phyloP scores from a whole-genome alignment of 2,888 invertebrate species.

The Melanostoma mellinum region DNA sequence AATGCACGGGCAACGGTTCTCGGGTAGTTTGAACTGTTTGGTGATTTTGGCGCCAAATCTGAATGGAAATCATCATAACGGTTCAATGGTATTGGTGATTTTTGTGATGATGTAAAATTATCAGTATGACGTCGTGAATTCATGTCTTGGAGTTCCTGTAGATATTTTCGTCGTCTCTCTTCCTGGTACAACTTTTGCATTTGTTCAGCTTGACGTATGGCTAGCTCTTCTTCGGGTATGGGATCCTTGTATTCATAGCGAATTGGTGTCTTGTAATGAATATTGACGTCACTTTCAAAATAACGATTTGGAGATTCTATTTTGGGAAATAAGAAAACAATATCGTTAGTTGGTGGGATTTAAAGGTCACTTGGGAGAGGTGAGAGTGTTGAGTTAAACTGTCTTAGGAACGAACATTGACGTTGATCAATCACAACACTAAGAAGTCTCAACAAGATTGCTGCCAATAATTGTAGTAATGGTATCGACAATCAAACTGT shows the following conservation, averaged over 20 bases:
- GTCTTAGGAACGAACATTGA: too few relatives aligned
- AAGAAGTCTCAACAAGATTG: too few relatives aligned
- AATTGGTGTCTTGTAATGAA: conserved; percentile 95
- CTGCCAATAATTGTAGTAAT: too few relatives aligned
- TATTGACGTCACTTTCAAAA: conserved; percentile 96
- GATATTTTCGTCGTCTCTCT: conserved; percentile 93
- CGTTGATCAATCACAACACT: too few relatives aligned
- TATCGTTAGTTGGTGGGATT: not conserved
- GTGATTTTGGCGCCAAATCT: conserved; percentile 84
- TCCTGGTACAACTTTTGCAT: conserved; percentile 95
- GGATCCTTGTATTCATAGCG: conserved; percentile 93
- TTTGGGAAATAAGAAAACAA: conserved; percentile 32
- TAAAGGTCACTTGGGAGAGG: too few relatives aligned
- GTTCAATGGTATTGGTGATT: conserved; percentile 95
- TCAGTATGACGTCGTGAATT: conserved; percentile 96
- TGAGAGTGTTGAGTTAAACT: too few relatives aligned
- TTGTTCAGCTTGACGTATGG: conserved; percentile 92
- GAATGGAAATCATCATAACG: conserved; percentile 94
- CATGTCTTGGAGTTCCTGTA: conserved; percentile 96
- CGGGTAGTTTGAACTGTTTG: conserved; percentile 78
- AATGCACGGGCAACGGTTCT: conserved; percentile 93
- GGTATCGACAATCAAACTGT: too few relatives aligned
- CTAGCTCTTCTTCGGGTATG: conserved; percentile 94
- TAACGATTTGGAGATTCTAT: conserved; percentile 93
- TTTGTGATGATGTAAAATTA: conserved; percentile 95